Percentiles rank a stretch among this genome's conserved stretches.
phyloP scores from a whole-genome alignment of 2,888 invertebrate species.

The Drosophila prolongata region DNA sequence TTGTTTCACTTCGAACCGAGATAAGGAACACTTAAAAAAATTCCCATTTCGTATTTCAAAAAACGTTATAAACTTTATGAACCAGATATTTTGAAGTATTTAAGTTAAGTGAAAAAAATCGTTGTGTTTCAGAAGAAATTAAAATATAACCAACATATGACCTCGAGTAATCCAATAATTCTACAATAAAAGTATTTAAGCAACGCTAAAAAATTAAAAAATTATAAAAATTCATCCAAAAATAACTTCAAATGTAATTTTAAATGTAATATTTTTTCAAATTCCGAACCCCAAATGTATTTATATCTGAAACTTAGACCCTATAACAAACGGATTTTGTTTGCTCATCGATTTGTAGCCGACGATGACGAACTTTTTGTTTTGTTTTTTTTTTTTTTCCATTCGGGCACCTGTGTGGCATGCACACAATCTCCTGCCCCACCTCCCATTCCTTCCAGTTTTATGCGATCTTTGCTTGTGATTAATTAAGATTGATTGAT shows the following conservation, averaged over 20 bases:
- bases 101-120: no score
- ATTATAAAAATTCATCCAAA: no score
- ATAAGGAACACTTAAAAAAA: conserved; percentile 17
- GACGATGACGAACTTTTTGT: conserved; percentile 59
- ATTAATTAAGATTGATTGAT: conserved; percentile 85
- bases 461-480: conserved; percentile 81
- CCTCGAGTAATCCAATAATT: no score
- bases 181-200: no score
- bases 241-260: no score
- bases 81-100: no score
- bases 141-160: no score
- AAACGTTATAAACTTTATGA: no score
- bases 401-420: conserved; percentile 57
- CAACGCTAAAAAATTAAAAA: no score
- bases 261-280: no score
- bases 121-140: no score
- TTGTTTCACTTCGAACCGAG: conserved; percentile 35
- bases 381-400: conserved; percentile 1
- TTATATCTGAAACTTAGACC: conserved; percentile 3
- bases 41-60: no score
- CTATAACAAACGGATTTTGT: conserved; percentile 15
- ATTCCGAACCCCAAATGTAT: background rate
- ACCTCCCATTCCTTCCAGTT: conserved; percentile 37
- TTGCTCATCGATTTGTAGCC: conserved; percentile 66
- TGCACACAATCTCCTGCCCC: conserved; percentile 20